A percentile compares a stretch with the other conserved stretches of the same genome.
Evolutionary conservation across 2,113 vertebrate genomes (phyloP).

Genomic region (Hydrolagus affinis): DNA sequence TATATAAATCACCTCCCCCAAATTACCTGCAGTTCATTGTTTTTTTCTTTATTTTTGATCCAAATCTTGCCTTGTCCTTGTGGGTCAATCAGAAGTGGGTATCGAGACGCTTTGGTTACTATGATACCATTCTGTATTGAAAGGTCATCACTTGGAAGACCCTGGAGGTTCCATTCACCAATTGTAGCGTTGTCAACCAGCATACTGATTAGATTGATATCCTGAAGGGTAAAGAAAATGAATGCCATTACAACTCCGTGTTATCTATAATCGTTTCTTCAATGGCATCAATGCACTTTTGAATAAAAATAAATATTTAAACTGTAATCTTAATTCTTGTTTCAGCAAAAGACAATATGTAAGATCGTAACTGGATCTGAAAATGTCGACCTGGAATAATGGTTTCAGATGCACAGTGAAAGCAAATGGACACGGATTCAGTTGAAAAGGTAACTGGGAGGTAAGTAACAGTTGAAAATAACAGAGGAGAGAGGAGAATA

Average conservation of each 20-base stretch:
- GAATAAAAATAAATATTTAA: not conserved
- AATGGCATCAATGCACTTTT: not conserved
- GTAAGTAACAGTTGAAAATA: no score
- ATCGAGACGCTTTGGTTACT: slow-evolving; percentile 68
- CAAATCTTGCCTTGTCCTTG: slow-evolving; percentile 75
- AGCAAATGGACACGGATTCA: no score
- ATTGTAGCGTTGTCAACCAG: slow-evolving; percentile 67
- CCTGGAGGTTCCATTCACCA: slow-evolving; percentile 71
- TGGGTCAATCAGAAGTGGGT: slow-evolving; percentile 72
- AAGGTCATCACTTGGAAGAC: slow-evolving; percentile 69
- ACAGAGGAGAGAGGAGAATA: no score
- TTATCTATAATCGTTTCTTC: slow-evolving; percentile 30
- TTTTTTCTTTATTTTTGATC: slow-evolving; percentile 69
- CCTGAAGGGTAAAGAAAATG: slow-evolving; percentile 48
- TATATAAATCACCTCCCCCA: not conserved
- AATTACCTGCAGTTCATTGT: slow-evolving; percentile 64
- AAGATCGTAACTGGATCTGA: no score
- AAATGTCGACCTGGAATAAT: no score
- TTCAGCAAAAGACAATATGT: not conserved
- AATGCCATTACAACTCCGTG: slow-evolving; percentile 35
- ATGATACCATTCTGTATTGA: slow-evolving; percentile 78
- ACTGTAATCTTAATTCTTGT: not conserved
- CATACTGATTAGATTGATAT: slow-evolving; percentile 63
- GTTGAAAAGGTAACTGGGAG: no score
- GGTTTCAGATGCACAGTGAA: no score